Evolutionary conservation across 2,888 invertebrate genomes (phyloP).

Genomic region (Vandiemenella viatica): DNA sequence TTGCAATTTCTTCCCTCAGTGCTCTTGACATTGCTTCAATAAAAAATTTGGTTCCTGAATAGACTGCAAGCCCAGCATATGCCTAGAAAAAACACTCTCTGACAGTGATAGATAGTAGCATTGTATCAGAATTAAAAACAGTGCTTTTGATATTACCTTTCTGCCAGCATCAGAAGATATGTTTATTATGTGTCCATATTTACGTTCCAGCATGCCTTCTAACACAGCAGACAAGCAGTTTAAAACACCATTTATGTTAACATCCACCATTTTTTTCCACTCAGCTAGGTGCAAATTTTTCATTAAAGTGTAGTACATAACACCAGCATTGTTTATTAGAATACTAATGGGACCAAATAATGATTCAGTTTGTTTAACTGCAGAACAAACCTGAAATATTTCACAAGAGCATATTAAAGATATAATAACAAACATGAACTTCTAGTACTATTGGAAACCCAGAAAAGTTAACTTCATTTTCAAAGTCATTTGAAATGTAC

Average conservation of each 20-base stretch:
- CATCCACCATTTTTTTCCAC: conserved; percentile 33
- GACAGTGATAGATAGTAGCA: background rate
- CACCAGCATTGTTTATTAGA: conserved; percentile 36
- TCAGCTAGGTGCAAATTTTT: conserved; percentile 31
- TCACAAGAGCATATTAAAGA: background rate
- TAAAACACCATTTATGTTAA: conserved; percentile 19
- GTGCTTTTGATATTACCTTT: conserved; percentile 14
- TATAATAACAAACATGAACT: background rate
- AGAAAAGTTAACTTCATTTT: too few species aligned
- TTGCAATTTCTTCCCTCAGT: conserved; percentile 18
- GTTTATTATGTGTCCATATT: conserved; percentile 32
- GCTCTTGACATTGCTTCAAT: conserved; percentile 19
- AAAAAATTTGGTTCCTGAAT: conserved; percentile 21
- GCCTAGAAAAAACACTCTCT: conserved; percentile 13
- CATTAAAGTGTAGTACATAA: conserved; percentile 29
- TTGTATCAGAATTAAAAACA: background rate
- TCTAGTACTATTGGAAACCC: too few species aligned
- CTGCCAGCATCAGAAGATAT: conserved; percentile 24
- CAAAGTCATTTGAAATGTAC: too few species aligned
- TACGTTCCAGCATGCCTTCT: conserved; percentile 27
- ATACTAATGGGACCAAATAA: conserved; percentile 28
- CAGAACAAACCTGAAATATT: conserved; percentile 13
- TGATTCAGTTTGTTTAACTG: conserved; percentile 14
- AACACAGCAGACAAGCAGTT: conserved; percentile 27
- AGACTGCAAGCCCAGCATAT: conserved; percentile 21